phyloP scores from a whole-genome alignment of 2,888 invertebrate genomes.

The Polylopha cassiicola region DNA sequence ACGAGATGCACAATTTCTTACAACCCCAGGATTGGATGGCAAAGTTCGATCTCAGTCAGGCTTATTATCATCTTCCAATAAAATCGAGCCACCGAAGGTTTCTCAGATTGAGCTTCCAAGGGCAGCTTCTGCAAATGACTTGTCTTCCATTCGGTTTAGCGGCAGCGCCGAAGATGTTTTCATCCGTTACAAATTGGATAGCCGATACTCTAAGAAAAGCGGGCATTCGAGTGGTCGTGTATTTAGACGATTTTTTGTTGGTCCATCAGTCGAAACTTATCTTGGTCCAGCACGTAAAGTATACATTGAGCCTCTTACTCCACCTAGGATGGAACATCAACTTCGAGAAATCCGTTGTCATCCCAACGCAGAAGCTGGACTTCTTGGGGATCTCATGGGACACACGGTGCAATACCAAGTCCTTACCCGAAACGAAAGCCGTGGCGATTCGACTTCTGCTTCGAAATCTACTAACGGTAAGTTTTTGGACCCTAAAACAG shows the following conservation, averaged over 20 bases:
- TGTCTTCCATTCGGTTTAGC: constrained; percentile 26
- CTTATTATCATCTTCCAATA: constrained; percentile 26
- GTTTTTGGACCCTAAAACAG: no score
- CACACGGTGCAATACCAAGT: background rate
- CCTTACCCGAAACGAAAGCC: background rate
- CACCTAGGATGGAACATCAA: constrained; percentile 14
- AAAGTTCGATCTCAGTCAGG: constrained; percentile 25
- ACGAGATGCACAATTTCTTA: constrained; percentile 4
- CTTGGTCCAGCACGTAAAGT: background rate
- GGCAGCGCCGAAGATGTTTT: constrained; percentile 24
- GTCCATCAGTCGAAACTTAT: constrained; percentile 15
- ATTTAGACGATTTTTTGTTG: constrained; percentile 22
- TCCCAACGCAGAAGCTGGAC: background rate
- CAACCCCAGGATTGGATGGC: constrained; percentile 20
- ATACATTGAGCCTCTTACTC: constrained; percentile 3
- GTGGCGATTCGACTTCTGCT: no score
- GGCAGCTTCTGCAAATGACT: constrained; percentile 22
- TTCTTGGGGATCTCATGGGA: background rate
- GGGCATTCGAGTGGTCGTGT: constrained; percentile 21
- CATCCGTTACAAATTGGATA: constrained; percentile 24
- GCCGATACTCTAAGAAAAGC: constrained; percentile 17
- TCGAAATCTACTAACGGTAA: no score
- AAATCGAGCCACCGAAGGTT: constrained; percentile 21
- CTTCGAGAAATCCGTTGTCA: background rate
- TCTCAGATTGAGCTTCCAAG: constrained; percentile 18